Conservation (phyloP, 1,140 invertebrate genomes). For the Triops longicaudatus region DNA sequence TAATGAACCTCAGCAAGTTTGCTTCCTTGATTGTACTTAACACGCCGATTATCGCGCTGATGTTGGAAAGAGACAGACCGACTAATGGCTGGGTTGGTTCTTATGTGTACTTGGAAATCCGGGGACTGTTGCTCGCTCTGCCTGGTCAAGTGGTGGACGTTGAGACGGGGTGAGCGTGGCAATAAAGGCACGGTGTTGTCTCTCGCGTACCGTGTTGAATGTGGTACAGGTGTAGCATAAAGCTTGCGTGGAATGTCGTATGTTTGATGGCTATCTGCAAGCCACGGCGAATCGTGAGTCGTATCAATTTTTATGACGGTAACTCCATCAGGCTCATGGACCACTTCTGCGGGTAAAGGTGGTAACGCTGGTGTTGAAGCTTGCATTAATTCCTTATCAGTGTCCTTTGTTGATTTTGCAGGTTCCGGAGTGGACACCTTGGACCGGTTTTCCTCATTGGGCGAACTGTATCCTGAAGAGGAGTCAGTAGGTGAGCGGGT, state of each 20-base stretch:
- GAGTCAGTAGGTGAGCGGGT: constrained; percentile 21
- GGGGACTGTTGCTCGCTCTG: not conserved
- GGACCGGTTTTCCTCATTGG: constrained; percentile 21
- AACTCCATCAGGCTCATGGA: not conserved
- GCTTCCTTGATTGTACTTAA: not conserved
- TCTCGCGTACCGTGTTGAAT: not conserved
- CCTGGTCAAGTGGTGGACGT: not conserved
- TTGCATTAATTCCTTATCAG: not conserved
- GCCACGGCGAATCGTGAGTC: not conserved
- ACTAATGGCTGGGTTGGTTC: not conserved
- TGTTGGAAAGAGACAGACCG: not conserved
- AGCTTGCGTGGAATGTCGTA: constrained; percentile 5
- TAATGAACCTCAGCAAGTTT: not conserved
- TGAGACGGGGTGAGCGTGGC: not conserved
- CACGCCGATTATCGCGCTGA: not conserved
- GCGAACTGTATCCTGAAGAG: constrained; percentile 27
- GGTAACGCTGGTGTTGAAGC: not conserved
- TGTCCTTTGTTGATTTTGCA: not conserved
- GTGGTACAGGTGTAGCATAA: not conserved
- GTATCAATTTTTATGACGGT: constrained; percentile 6
- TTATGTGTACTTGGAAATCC: not conserved
- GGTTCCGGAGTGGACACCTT: constrained; percentile 27
- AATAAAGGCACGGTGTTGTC: not conserved
- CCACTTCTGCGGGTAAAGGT: not conserved
- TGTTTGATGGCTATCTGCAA: not conserved